phyloP scores from a whole-genome alignment of 2,888 invertebrate species.

The Noctuana brunneofusca region DNA sequence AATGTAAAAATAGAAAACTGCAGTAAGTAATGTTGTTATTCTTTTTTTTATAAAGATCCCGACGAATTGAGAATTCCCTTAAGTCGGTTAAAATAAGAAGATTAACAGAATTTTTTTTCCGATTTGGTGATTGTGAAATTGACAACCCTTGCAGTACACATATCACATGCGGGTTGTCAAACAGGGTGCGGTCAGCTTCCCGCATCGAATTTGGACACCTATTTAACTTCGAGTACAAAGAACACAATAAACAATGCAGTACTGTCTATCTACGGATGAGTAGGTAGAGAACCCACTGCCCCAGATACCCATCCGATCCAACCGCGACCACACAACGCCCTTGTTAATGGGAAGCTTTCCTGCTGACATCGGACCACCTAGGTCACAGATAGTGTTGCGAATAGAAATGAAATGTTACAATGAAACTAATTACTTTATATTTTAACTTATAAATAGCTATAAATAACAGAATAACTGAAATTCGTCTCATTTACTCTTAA shows the following conservation, averaged over 20 bases:
- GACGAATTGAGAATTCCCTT: too few species aligned
- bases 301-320: slow-evolving; percentile 30
- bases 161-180: slow-evolving; percentile 4
- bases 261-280: slow-evolving; percentile 20
- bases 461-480: too few species aligned
- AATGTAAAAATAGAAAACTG: too few species aligned
- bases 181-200: slow-evolving; percentile 13
- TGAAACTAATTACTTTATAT: not conserved
- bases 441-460: too few species aligned
- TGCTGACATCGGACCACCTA: slow-evolving; percentile 20
- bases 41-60: too few species aligned
- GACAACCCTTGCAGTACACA: not conserved
- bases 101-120: too few species aligned
- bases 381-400: not conserved
- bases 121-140: not conserved
- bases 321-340: slow-evolving; percentile 30
- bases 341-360: slow-evolving; percentile 18
- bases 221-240: slow-evolving; percentile 16
- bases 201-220: slow-evolving; percentile 16
- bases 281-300: slow-evolving; percentile 20
- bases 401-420: not conserved
- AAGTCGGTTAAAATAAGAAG: too few species aligned
- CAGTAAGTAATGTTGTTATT: too few species aligned
- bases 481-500: too few species aligned
- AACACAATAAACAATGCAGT: slow-evolving; percentile 24